Percentiles rank a stretch among this genome's conserved stretches.
These are phyloP conservation scores for Pseudolaguvia tuberculata DNA, from an alignment of 2,113 vertebrate species.

Conservation along the genomic window DNA sequence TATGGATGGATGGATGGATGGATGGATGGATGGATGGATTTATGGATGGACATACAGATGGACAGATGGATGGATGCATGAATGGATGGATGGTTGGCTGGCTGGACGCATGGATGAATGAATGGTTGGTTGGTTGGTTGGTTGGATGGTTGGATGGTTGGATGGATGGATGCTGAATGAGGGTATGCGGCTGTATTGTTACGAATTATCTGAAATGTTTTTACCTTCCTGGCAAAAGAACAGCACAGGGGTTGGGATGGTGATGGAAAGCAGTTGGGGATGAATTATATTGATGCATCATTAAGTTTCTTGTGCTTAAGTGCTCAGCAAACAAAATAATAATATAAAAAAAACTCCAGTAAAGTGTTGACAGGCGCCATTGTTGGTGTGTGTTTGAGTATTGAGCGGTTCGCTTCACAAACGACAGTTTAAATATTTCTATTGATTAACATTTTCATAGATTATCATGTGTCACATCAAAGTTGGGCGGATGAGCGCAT, in stretches of 20 bases:
- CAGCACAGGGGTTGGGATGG: slow-evolving; percentile 66
- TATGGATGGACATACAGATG: slow-evolving; percentile 48
- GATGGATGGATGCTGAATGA: slow-evolving; percentile 81
- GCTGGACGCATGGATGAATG: slow-evolving; percentile 52
- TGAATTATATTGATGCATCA: slow-evolving; percentile 83
- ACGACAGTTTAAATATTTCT: slow-evolving; percentile 98
- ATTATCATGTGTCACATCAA: slow-evolving; percentile 99
- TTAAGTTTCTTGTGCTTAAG: slow-evolving; percentile 92
- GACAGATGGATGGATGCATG: slow-evolving; percentile 65
- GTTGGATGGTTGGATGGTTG: too few relatives aligned
- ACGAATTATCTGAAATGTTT: slow-evolving; percentile 93
- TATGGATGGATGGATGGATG: slow-evolving; percentile 45
- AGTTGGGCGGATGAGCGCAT: slow-evolving; percentile 85
- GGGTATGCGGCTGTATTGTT: slow-evolving; percentile 78
- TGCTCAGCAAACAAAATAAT: slow-evolving; percentile 81
- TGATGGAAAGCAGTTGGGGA: too few relatives aligned
- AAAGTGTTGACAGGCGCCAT: slow-evolving; percentile 91
- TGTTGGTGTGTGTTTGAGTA: slow-evolving; percentile 93
- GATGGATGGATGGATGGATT: too few relatives aligned
- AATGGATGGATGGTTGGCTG: too few relatives aligned
- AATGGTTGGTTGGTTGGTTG: slow-evolving; percentile 50
- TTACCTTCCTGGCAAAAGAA: slow-evolving; percentile 75
- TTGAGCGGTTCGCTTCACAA: slow-evolving; percentile 86
- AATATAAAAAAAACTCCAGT: slow-evolving; percentile 68
- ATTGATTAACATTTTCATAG: slow-evolving; percentile 99